Evolutionary conservation across 2,888 invertebrate species (phyloP).

Genomic region (Acrobasis suavella): DNA sequence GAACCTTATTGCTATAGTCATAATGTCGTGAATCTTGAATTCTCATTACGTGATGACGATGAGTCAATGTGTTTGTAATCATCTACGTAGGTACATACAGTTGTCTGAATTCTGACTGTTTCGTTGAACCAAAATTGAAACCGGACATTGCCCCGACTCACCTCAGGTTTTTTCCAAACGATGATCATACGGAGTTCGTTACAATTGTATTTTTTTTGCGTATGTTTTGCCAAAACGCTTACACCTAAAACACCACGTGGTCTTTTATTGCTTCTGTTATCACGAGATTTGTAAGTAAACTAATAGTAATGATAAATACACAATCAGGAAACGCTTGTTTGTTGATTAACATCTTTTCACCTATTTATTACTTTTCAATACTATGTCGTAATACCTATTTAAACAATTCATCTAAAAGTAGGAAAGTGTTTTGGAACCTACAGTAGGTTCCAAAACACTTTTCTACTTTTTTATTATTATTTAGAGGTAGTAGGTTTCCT

Average conservation of each 20-base stretch:
- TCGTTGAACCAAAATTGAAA: conserved; percentile 69
- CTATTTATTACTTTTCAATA: too few relatives aligned
- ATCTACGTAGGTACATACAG: conserved; percentile 39
- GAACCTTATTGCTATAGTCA: conserved; percentile 23
- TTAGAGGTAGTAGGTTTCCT: too few relatives aligned
- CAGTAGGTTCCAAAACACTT: too few relatives aligned
- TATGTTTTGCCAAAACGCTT: conserved; percentile 27
- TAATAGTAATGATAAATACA: neutral
- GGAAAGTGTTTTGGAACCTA: too few relatives aligned
- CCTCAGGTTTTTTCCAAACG: conserved; percentile 58
- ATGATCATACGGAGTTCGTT: conserved; percentile 46
- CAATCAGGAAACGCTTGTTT: neutral
- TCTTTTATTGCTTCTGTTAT: neutral
- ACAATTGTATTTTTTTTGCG: conserved; percentile 34
- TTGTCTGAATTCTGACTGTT: conserved; percentile 49
- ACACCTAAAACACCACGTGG: conserved; percentile 26
- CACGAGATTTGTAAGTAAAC: neutral
- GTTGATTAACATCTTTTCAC: neutral
- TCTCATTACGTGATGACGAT: conserved; percentile 25
- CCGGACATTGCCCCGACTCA: conserved; percentile 73
- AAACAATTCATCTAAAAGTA: too few relatives aligned
- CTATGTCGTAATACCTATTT: too few relatives aligned
- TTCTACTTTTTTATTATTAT: too few relatives aligned
- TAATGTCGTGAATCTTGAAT: conserved; percentile 28
- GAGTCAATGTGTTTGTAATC: conserved; percentile 42